A percentile compares a stretch with the other conserved stretches of the same genome.
Conservation (phyloP, 2,113 vertebrate genomes). For the Bubo scandiacus region DNA sequence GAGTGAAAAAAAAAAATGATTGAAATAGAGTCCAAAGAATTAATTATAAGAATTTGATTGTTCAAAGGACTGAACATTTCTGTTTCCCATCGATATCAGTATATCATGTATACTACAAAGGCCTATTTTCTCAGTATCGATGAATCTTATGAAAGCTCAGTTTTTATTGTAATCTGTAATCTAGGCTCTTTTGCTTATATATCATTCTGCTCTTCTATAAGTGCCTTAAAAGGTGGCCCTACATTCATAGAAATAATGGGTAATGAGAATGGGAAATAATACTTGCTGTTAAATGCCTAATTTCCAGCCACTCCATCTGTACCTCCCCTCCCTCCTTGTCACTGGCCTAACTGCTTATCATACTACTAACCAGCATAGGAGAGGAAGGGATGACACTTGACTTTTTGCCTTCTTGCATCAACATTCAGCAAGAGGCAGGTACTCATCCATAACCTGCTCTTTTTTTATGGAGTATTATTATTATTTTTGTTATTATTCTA, state of each 20-base stretch:
- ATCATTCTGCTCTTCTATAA: background rate
- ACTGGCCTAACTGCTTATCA: background rate
- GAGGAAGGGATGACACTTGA: background rate
- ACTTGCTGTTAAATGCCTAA: background rate
- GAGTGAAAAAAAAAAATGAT: background rate
- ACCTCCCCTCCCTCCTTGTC: background rate
- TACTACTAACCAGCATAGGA: background rate
- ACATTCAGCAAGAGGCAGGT: background rate
- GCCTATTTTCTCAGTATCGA: background rate
- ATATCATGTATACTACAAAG: background rate
- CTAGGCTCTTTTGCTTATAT: background rate
- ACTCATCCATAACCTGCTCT: background rate
- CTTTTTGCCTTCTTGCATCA: background rate
- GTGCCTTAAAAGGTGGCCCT: background rate
- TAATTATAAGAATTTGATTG: background rate
- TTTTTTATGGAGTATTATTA: background rate
- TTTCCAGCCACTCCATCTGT: background rate
- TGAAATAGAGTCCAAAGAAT: background rate
- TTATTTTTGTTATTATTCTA: background rate
- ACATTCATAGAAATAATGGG: background rate
- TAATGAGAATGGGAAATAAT: background rate
- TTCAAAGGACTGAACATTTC: background rate
- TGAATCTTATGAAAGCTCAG: background rate
- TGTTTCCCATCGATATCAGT: background rate
- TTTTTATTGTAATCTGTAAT: background rate